Base-by-base conservation (phyloP, 2,888 invertebrate genomes). In the Polyommatus iphigenia region DNA sequence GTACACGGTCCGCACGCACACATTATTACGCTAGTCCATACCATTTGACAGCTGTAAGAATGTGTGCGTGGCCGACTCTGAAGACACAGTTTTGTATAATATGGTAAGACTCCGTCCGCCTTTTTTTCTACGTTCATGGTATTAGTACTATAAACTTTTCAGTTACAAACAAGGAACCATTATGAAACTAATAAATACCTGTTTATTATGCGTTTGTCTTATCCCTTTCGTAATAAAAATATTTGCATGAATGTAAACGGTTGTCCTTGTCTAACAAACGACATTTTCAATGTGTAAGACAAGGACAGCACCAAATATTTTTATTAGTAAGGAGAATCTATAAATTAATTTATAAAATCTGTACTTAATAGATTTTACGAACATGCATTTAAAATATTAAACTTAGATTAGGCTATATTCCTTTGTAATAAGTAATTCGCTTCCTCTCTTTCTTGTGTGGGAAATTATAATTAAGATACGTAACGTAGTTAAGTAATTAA, bases 141-240 rank as follows among this genome's bases (percentile, higher is more conserved):
- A 4, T 29, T 75, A 54, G 46, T 75, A 54, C 50, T 54, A 75
- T 54, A 29, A 75, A 75, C 73, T 50, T 46, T 24, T 46, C 24
- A 67, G 62, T 67, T 32, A 29, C 13, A 29, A 67, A 67, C 67
- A 67, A 67, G 67, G 67, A 67, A 67, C 67, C 15, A 29, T 67
- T 29, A 15, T 67, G 13, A 67, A 62, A 62, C 24, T 67, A 67
- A 67, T 24, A 62, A 62, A 62, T 62, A 62, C 62, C 67, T 29
- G 67, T 67, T 32, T 29, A 15, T 67, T 67, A 67, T 29, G 29
- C 29, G 18, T 29, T 67, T 32, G 46, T 10, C 7, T 15, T 20
- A 20, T 8, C 8, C n/a, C 0, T 6, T n/a, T 0, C n/a, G 8
- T 7, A n/a, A 59, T 20, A 59, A 20, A 59, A 46, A 46, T 13